Percentiles rank a stretch among this genome's conserved stretches.
These are phyloP conservation scores for Apocheima hispidaria DNA, from an alignment of 2,888 invertebrate genomes.

Conservation along the genomic window DNA sequence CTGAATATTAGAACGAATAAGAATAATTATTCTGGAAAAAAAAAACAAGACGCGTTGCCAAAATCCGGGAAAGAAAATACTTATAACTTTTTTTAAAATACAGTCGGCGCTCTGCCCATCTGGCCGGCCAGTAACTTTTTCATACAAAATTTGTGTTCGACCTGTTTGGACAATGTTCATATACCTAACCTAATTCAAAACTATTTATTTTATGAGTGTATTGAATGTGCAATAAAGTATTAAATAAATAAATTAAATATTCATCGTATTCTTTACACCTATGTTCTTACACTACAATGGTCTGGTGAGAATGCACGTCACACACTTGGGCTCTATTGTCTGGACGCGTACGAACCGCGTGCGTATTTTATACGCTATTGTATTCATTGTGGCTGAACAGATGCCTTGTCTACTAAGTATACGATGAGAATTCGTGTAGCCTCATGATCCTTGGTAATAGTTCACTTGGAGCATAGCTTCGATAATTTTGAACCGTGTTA, in stretches of 20 bases:
- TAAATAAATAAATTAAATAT: conserved; percentile 8
- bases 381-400: conserved; percentile 37
- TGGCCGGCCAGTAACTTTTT: no score
- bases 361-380: conserved; percentile 50
- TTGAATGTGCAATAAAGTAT: no score
- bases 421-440: not conserved
- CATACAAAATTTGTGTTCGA: no score
- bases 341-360: conserved; percentile 40
- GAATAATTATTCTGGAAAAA: no score
- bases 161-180: no score
- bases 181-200: no score
- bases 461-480: not conserved
- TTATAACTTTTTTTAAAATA: no score
- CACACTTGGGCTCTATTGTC: conserved; percentile 45
- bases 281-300: conserved; percentile 44
- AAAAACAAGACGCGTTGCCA: no score
- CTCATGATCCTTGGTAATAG: conserved; percentile 6
- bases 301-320: conserved; percentile 43
- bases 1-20: no score
- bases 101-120: no score
- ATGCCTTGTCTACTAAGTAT: conserved; percentile 21
- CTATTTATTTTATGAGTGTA: no score
- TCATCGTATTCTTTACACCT: conserved; percentile 19
- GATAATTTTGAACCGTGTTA: not conserved
- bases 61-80: no score